Evolutionary conservation across 2,888 invertebrate genomes (phyloP), one percentile per base, ranked within the genome.

Genomic region (Drosophila rubida): DNA sequence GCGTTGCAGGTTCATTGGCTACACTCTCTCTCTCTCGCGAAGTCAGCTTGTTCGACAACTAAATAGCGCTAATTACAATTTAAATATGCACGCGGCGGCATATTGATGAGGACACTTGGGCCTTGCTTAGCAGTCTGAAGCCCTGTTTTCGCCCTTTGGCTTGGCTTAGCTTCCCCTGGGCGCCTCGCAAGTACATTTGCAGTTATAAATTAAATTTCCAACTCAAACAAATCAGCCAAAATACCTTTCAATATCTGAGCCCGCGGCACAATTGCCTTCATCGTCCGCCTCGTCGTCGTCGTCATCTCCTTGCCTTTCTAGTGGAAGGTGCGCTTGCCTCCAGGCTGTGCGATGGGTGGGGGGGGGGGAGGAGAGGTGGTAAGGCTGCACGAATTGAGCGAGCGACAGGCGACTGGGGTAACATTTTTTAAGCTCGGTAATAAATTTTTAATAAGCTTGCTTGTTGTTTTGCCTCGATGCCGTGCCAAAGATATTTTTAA

Each of bases 371-470:
- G 41, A 1, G 27, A 11, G 30, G n/a, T n/a, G n/a, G n/a, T n/a
- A 3, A 16, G 7, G n/a, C 7, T 39, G 32, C 65, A 45, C 45
- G 57, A 66, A 63, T 58, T 53, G 73, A 61, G 62, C 61, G 59
- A 60, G 32, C 32, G 32, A 32, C 77, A 48, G 65, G 65, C 78
- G 80, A 78, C 86, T 85, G 83, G 81, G 80, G 81, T 82, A 81
- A 81, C 81, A 86, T 82, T 86, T 81, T 82, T 82, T 86, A 85
- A 85, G 88, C 88, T 87, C 41, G 83, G 80, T 87, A 86, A 86
- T 86, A 86, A 86, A 86, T 86, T 86, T 86, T 86, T 86, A 86
- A 86, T 86, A 86, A 86, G 85, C 85, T 86, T 78, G 82, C 87
- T 85, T 85, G 87, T 85, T 85, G 83, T 80, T 85, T 87, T 76